Base-by-base conservation (phyloP, 2,113 vertebrate species). In the Eulacestoma nigropectus region DNA sequence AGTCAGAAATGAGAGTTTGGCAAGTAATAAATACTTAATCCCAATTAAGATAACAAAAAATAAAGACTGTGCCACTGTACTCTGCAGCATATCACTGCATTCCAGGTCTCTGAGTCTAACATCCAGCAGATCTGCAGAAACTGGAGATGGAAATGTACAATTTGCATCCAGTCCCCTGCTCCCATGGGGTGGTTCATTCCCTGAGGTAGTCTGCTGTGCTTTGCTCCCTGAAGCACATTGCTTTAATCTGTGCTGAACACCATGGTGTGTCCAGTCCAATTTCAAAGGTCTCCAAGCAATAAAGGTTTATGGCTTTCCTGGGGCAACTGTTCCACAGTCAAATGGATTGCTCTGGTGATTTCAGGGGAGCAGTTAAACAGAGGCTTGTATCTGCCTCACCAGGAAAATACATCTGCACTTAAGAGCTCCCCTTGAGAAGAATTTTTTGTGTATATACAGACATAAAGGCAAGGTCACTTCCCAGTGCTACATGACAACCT, bases 281-380 rank as follows among this genome's bases (percentile, higher is more conserved):
- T 85, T 57, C 83, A 90, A 88, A 93, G 52, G 50, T 80, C 87
- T 52, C 78, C 42, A 74, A 86, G 91, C 47, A 93, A 70, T 91
- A 90, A 90, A 83, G 21, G 59, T 83, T 96, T 94, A 96, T 46
- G 84, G 32, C 47, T 80, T 91, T 96, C 73, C 80, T 56, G 73
- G 33, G 60, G 80, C 60, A 88, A 68, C 69, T 72, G 18, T 81
- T 90, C 76, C 42, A 92, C 29, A 83, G 67, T 33, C 84, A 90
- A 90, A 90, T 52, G 50, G 68, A 79, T 86, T 15, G 2, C 35
- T 63, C 55, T 59, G 22, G 35, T 85, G 42, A 74, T 67, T 90
- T 74, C 59, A 80, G 79, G 42, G 52, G 21, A 22, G 6, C 57
- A 87, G 30, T 55, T 94, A 91, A 83, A 89, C 26, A 35, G 50